Base-by-base conservation (phyloP, 2,113 vertebrate species). In the Oceanodroma tethys region DNA sequence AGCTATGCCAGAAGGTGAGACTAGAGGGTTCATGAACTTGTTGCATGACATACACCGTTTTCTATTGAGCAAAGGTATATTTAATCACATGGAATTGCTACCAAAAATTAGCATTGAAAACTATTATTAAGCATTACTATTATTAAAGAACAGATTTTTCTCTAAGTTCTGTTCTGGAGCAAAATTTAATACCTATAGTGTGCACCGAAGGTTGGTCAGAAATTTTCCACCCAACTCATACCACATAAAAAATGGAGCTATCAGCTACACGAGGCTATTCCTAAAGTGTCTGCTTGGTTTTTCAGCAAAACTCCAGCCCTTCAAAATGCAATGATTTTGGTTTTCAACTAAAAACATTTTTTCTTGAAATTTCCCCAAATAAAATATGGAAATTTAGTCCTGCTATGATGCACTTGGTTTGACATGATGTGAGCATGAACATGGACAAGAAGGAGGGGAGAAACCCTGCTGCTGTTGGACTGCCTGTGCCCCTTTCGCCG, bases 261-360 rank as follows among this genome's bases (percentile, higher is more conserved):
- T 68, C 25, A 38, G 42, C 12, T 38, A 19, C 32, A 52, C 1
- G 5, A 59, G 47, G 2, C n/a, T 59, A 5, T 45, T 71, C 42
- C 42, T 81, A 20, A 68, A 52, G 22, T 5, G 7, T 11, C 56
- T 79, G 21, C 16, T n/a, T 65, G 40, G 2, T 10, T 82, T 58
- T 71, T 26, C 56, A 79, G 38, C 19, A 58, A 38, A 78, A 40
- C 14, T 13, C 13, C 59, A 91, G 42, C 32, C 13, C 20, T 36
- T 59, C 1, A 2, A 50, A 88, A 62, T 4, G 22, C 8, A 47
- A 40, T 0, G 0, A 25, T 52, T 79, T 34, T 38, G 5, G 5
- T 50, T 91, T 85, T 58, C 26, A n/a, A 7, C n/a, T 45, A 2
- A 21, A 86, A 78, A 18, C 3, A 11, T 26, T 26, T 4, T 0